A percentile compares a stretch with the other conserved stretches of the same genome.
These are phyloP conservation scores for Synchiropus splendidus DNA, from an alignment of 2,113 vertebrate genomes.

Conservation along the genomic window DNA sequence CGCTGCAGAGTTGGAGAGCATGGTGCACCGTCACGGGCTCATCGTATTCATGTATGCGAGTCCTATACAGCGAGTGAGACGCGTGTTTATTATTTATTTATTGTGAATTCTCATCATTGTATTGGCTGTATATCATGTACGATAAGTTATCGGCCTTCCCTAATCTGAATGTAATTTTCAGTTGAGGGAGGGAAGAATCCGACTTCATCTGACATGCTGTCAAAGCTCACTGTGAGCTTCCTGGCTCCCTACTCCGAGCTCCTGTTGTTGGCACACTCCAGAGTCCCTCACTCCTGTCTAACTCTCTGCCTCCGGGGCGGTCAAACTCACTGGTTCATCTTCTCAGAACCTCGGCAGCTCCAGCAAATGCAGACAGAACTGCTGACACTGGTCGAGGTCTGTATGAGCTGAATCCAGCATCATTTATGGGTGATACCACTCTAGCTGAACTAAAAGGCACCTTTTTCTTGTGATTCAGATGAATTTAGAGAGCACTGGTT, in stretches of 20 bases:
- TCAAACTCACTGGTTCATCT: conserved; percentile 66
- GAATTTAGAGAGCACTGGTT: neutral
- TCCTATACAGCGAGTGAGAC: too few species aligned
- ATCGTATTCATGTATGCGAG: too few species aligned
- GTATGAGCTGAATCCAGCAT: neutral
- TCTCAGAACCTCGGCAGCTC: conserved; percentile 73
- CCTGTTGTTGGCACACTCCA: conserved; percentile 16
- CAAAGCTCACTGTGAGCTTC: conserved; percentile 64
- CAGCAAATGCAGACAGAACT: conserved; percentile 68
- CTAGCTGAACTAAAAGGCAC: neutral
- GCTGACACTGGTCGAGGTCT: conserved; percentile 44
- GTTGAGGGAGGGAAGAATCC: conserved; percentile 14
- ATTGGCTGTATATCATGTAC: too few species aligned
- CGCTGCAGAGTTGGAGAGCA: too few species aligned
- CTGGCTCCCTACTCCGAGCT: conserved; percentile 72
- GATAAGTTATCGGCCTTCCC: too few species aligned
- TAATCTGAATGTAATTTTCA: neutral
- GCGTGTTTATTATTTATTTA: too few species aligned
- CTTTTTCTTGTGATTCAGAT: neutral
- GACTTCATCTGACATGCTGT: conserved; percentile 62
- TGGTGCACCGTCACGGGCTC: too few species aligned
- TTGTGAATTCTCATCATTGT: too few species aligned
- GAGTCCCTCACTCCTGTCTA: conserved; percentile 76
- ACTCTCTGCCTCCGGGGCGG: conserved; percentile 62
- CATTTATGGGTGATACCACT: too few species aligned